Evolutionary conservation across 2,888 invertebrate species (phyloP).

Genomic region (Leptinotarsa peninsularis): DNA sequence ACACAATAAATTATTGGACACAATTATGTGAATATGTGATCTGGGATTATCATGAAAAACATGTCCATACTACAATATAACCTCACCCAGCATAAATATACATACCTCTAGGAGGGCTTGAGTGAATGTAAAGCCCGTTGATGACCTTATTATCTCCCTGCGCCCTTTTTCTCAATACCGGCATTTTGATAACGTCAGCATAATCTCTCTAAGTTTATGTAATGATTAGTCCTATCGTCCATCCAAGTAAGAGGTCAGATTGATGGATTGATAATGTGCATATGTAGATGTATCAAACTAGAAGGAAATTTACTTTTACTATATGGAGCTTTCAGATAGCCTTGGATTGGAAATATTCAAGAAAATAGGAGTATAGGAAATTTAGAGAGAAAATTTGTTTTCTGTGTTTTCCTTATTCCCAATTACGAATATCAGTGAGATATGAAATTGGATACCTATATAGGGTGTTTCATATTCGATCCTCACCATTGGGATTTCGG

Average conservation of each 20-base stretch:
- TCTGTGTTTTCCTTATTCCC: too few relatives aligned
- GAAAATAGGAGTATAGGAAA: background rate
- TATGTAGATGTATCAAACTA: background rate
- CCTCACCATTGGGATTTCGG: too few relatives aligned
- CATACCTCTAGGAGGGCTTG: conserved; percentile 75
- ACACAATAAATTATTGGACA: too few relatives aligned
- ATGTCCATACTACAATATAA: background rate
- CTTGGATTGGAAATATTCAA: background rate
- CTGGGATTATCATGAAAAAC: background rate
- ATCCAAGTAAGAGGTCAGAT: conserved; percentile 27
- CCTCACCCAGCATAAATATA: conserved; percentile 33
- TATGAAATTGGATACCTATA: too few relatives aligned
- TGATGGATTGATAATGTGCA: conserved; percentile 20
- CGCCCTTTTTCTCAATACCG: conserved; percentile 50
- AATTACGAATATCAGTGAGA: too few relatives aligned
- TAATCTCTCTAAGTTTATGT: conserved; percentile 21
- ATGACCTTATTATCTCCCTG: conserved; percentile 45
- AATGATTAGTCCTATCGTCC: conserved; percentile 21
- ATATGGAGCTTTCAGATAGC: background rate
- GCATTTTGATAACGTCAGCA: conserved; percentile 48
- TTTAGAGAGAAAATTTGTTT: background rate
- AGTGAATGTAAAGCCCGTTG: conserved; percentile 73
- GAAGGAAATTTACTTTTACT: conserved; percentile 8
- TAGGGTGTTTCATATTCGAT: too few relatives aligned
- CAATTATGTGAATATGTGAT: too few relatives aligned